Evolutionary conservation across 2,888 invertebrate species (phyloP), one percentile per base, ranked within the genome.

Genomic region (Plebejus anna): DNA sequence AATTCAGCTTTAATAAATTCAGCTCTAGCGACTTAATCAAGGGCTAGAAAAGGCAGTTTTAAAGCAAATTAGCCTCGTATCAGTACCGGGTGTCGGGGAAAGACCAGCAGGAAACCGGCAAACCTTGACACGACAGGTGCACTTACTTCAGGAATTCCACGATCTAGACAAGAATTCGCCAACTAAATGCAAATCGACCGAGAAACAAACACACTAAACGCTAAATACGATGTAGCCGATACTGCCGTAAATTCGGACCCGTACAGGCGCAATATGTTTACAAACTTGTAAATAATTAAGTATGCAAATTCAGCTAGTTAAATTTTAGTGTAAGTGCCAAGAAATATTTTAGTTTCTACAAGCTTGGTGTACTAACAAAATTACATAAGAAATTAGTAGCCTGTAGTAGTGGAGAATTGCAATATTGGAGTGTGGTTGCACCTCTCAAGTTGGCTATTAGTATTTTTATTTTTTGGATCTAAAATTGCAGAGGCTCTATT

Each of bases 71-170:
- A 38, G 66, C 76, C 80, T 81, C 82, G 79, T 79, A 81, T 61
- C 76, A 13, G 51, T 47, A 55, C 51, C 76, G 42, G 71, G 75
- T 59, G 13, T 22, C 75, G 36, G 76, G 75, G 57, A 76, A 75
- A 78, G 77, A 77, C 78, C 72, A 75, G 75, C 66, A 66, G 78
- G 66, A 66, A 73, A 78, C 79, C 75, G 36, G 78, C 70, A 76
- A 73, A 76, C 79, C 79, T 79, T 79, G 79, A 79, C 79, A 78
- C 76, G 75, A 57, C 79, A 79, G 78, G 79, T 79, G 79, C 75
- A 78, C 75, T 70, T 36, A 22, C 71, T 28, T 13, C 11, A 51
- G 73, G 73, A 57, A 72, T 71, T 55, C 38, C 38, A 13, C 71
- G 57, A 59, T 71, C 71, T 57, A 57, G 22, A 57, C 76, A 57